Base-by-base conservation (phyloP, 2,888 invertebrate species). In the Eupeodes latifasciatus region DNA sequence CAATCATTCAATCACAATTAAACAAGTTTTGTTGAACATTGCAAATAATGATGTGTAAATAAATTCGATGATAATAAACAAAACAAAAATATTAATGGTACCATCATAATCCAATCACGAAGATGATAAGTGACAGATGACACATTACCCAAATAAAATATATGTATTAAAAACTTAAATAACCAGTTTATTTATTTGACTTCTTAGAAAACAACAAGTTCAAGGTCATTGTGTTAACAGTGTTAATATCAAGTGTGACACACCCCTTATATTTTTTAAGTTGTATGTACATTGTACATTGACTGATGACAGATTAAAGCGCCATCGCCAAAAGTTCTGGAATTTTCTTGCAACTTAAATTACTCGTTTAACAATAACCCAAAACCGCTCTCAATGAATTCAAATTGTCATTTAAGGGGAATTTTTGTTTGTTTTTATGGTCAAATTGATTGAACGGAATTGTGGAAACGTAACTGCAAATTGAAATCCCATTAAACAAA, bases 71-170 rank as follows among this genome's bases (percentile, higher is more conserved):
- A 40, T 40, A 40, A 40, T 27, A 27, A 10, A n/a, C 2, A 27
- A 49, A 0, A 67, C n/a, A 4, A 14, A 59, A 14, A 69, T 16
- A 14, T 67, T 67, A 2, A 49, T 51, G 51, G 51, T 36, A 67
- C 36, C 34, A 51, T 67, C 67, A 49, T 67, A 67, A 67, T 49
- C 40, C 44, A 64, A 67, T 67, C 67, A 67, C 34, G 67, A 34
- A 34, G 69, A 53, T 51, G 4, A n/a, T 16, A 7, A 53, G 53
- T 69, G 53, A 40, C 40, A 51, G 16, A 69, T 7, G 53, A 40
- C 40, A 51, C 36, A 69, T 7, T 69, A 6, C 53, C 53, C 11
- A 9, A 69, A 69, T 36, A 69, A 27, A 27, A 27, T 27, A 27
- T 27, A 27, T 2, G 27, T n/a, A 36, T 12, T 7, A 7, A 57